These are phyloP conservation scores for Ailurus styani DNA, from an alignment of 2,113 vertebrate species.

Conservation along the genomic window DNA sequence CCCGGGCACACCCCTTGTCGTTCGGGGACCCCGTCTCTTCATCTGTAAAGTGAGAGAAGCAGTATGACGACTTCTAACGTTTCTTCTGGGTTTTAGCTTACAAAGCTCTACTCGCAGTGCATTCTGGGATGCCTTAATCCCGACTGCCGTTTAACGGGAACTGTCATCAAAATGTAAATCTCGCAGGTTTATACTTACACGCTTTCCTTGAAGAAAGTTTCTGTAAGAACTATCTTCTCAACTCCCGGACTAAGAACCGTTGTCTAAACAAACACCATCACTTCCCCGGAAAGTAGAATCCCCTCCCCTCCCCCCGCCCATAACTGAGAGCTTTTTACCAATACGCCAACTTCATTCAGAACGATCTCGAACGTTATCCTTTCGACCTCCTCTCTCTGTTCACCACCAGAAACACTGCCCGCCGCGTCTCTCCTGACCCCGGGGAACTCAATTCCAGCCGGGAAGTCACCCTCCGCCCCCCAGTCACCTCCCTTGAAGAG, in stretches of 20 bases:
- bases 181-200: background rate
- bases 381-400: background rate
- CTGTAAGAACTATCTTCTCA: background rate
- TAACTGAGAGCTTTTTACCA: background rate
- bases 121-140: background rate
- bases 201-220: background rate
- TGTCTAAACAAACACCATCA: background rate
- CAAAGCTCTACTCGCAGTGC: background rate
- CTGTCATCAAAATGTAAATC: background rate
- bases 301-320: fast-evolving
- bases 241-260: background rate
- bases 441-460: background rate
- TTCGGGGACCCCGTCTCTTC: too few species aligned
- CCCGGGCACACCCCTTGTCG: background rate
- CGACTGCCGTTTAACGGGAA: background rate
- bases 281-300: background rate
- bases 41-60: background rate
- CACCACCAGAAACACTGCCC: background rate
- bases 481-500: background rate
- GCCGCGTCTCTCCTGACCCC: background rate
- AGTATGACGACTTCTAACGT: background rate
- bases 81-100: background rate
- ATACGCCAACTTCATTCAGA: background rate
- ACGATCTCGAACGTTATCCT: background rate
- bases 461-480: background rate